These are phyloP conservation scores for Mandrillus leucophaeus DNA, from an alignment of 2,113 vertebrate species.

Conservation along the genomic window DNA sequence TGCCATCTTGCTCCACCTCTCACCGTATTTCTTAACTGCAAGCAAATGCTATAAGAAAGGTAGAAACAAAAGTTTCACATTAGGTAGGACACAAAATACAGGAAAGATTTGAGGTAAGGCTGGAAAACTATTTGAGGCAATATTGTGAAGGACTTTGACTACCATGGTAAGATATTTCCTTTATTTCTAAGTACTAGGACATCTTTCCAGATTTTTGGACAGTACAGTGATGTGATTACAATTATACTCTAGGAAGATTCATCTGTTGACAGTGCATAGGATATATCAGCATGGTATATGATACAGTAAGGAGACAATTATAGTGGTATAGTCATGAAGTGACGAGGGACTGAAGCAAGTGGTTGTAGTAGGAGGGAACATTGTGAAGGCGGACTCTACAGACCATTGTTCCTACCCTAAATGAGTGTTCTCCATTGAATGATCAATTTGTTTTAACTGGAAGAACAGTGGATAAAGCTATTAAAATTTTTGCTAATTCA, in stretches of 20 bases:
- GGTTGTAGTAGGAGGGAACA: neutral
- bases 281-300: neutral
- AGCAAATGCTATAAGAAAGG: neutral
- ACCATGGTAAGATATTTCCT: neutral
- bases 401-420: neutral
- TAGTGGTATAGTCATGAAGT: neutral
- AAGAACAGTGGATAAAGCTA: neutral
- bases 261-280: neutral
- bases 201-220: neutral
- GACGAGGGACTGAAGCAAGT: neutral
- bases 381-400: neutral
- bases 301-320: neutral
- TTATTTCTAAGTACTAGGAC: neutral
- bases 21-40: too few relatives aligned
- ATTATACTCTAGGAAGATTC: neutral
- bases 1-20: too few relatives aligned
- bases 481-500: neutral
- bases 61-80: neutral
- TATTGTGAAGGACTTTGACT: neutral
- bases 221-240: neutral
- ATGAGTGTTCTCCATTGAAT: neutral
- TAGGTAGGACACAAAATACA: neutral
- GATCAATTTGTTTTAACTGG: neutral
- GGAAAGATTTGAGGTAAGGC: neutral
- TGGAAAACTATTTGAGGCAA: neutral